These are phyloP conservation scores for Druceiella hillmani DNA, from an alignment of 2,888 invertebrate species.

Conservation along the genomic window DNA sequence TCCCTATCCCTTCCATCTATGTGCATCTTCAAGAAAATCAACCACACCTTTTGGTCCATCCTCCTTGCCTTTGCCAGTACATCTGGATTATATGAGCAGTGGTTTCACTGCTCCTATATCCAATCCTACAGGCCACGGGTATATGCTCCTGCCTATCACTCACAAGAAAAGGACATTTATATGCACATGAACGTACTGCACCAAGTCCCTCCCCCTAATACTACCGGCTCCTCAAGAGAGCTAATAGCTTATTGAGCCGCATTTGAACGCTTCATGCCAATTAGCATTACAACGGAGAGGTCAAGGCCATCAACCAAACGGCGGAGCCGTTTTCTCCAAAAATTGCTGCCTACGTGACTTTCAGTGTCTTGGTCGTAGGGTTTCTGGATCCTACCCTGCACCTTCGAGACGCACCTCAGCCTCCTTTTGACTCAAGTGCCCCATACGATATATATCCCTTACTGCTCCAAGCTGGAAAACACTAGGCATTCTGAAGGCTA, in stretches of 20 bases:
- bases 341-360: background rate
- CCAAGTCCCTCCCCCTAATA: conserved; percentile 29
- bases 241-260: background rate
- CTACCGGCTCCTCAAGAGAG: too few species aligned
- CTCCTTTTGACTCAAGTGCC: conserved; percentile 23
- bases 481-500: too few species aligned
- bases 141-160: conserved; percentile 17
- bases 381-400: too few species aligned
- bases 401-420: conserved; percentile 17
- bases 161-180: conserved; percentile 29
- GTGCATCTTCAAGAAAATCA: conserved; percentile 19
- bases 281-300: too few species aligned
- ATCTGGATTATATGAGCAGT: conserved; percentile 28
- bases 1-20: conserved; percentile 25
- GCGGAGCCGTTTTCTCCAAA: conserved; percentile 16
- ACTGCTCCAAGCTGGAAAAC: too few species aligned
- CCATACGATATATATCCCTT: too few species aligned
- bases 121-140: conserved; percentile 24
- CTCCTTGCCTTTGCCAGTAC: conserved; percentile 31
- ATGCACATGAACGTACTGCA: conserved; percentile 27
- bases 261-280: conserved; percentile 9
- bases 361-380: conserved; percentile 9
- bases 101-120: conserved; percentile 25
- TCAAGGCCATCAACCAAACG: conserved; percentile 22
- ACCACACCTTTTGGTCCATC: conserved; percentile 26